Base-by-base conservation (phyloP, 1,140 invertebrate genomes). In the Centruroides sculpturatus region DNA sequence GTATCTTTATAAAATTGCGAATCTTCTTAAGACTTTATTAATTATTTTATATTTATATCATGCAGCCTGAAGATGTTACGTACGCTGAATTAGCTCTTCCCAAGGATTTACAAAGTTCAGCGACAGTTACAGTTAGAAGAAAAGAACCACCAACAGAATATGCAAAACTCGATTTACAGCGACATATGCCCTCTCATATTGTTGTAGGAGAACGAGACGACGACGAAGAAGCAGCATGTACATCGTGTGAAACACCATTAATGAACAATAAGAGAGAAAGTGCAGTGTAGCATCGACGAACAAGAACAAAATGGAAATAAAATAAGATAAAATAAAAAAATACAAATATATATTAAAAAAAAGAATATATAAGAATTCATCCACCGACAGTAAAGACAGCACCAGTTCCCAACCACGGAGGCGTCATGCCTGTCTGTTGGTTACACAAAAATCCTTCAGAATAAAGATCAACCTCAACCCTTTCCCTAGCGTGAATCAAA, bases 61-160 rank as follows among this genome's bases (percentile, higher is more conserved):
- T 59, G 59, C 3, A 64, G 62, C 59, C 55, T 54, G 62, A 64
- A 56, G 62, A 64, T 12, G 59, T 64, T 4, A 64, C 62, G 7
- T 64, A 64, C 51, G 62, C 62, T 12, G 62, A 64, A 57, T 55
- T 64, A 34, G 62, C 62, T n/a, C 35, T 64, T 47, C 62, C 62
- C 11, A 23, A 57, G 47, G 59, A 60, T 58, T 56, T 58, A 54
- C 62, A 64, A 35, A 60, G 56, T 23, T 57, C 62, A 0, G 59
- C 62, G 8, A 63, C 62, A 5, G 41, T 41, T 41, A 60, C 59
- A 6, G 62, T 64, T 13, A 48, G 62, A 35, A 60, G 62, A 58
- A 60, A 64, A 60, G 62, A 64, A n/a, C 62, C 62, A 41, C 62
- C 59, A 9, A 64, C 59, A 23, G 62, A 64, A 36, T 64, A 64